Percentiles rank a stretch among this genome's conserved stretches.
These are phyloP conservation scores for Porites lutea DNA, from an alignment of 64 coral and sea anemone species.

Conservation along the genomic window DNA sequence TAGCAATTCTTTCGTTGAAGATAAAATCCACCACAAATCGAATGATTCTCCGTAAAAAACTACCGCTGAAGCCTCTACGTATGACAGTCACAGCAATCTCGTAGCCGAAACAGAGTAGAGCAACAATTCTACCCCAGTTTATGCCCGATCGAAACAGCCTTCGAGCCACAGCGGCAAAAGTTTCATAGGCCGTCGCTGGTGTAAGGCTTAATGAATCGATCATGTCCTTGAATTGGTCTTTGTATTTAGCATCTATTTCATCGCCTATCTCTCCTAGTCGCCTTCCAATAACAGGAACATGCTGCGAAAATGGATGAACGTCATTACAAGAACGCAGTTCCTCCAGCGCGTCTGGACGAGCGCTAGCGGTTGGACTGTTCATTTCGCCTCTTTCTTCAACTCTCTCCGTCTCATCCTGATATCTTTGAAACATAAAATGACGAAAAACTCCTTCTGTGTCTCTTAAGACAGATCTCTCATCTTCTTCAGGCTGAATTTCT, in stretches of 20 bases:
- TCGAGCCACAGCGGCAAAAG: constrained; percentile 91
- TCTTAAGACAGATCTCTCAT: constrained; percentile 60
- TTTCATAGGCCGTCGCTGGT: constrained; percentile 89
- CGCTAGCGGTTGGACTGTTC: constrained; percentile 54
- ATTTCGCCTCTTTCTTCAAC: constrained; percentile 62
- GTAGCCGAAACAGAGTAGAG: constrained; percentile 95
- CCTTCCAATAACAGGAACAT: constrained; percentile 82
- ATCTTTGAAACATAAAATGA: constrained; percentile 92
- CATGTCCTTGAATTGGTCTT: constrained; percentile 99
- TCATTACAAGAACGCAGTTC: constrained; percentile 93
- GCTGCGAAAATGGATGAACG: constrained; percentile 61
- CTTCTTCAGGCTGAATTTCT: constrained; percentile 67
- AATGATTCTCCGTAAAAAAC: constrained; percentile 93
- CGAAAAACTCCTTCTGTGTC: constrained; percentile 93
- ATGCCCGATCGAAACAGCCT: constrained; percentile 93
- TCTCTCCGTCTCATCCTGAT: constrained; percentile 83
- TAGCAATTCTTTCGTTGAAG: constrained; percentile 89
- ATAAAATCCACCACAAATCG: constrained; percentile 97
- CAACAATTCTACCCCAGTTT: constrained; percentile 91
- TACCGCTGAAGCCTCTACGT: constrained; percentile 91
- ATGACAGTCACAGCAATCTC: constrained; percentile 94
- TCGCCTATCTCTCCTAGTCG: constrained; percentile 97
- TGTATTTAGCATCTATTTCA: constrained; percentile 96
- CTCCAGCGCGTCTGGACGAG: constrained; percentile 94
- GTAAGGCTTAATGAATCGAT: constrained; percentile 89